phyloP scores from a whole-genome alignment of 2,113 vertebrate species.

The Todiramphus chloris region DNA sequence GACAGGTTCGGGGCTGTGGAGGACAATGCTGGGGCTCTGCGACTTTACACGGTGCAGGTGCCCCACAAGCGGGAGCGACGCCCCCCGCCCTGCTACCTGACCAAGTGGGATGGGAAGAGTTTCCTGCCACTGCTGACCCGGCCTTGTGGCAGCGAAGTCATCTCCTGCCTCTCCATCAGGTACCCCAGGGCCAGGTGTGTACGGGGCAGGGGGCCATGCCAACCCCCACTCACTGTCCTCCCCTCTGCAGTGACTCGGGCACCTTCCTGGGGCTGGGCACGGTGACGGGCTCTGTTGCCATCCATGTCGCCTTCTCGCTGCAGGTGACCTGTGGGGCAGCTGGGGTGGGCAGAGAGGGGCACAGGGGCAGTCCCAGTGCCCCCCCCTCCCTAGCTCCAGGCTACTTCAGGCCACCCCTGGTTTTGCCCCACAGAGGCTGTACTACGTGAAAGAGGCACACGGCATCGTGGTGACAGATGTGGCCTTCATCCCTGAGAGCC shows the following conservation, averaged over 20 bases:
- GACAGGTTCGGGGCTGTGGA: conserved; percentile 87
- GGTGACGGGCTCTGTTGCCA: conserved; percentile 92
- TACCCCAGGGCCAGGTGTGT: neutral
- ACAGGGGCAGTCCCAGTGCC: accelerated
- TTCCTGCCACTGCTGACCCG: conserved; percentile 89
- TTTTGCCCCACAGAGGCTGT: conserved; percentile 78
- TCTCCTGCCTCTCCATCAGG: conserved; percentile 91
- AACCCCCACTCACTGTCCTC: neutral
- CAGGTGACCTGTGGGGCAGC: conserved; percentile 79
- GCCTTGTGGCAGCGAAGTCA: conserved; percentile 88
- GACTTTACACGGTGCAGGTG: conserved; percentile 95
- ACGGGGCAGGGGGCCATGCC: accelerated
- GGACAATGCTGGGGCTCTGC: conserved; percentile 80
- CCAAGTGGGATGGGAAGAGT: conserved; percentile 91
- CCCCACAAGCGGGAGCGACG: conserved; percentile 91
- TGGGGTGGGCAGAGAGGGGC: neutral
- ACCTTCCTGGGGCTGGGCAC: conserved; percentile 95
- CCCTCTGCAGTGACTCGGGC: conserved; percentile 83
- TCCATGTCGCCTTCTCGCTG: conserved; percentile 93
- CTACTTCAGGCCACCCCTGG: accelerated
- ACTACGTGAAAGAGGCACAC: conserved; percentile 91
- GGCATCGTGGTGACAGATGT: conserved; percentile 95
- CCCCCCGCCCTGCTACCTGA: conserved; percentile 90
- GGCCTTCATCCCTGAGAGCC: conserved; percentile 85
- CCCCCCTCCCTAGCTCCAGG: neutral